Percentiles rank a stretch among this genome's conserved stretches.
Evolutionary conservation across 1,140 invertebrate genomes (phyloP).

Genomic region (Andricus grossulariae): DNA sequence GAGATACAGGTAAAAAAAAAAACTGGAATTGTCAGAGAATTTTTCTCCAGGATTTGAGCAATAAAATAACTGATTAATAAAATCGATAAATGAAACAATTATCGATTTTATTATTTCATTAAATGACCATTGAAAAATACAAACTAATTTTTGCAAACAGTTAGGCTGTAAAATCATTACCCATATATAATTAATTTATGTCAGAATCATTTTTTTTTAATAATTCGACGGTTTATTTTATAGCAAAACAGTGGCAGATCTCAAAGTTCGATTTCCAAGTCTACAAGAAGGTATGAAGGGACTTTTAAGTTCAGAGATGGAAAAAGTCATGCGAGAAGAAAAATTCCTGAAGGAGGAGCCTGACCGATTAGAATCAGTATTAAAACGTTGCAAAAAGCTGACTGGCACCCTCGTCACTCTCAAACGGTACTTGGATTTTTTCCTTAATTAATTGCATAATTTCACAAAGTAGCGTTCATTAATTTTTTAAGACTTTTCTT

Average conservation of each 20-base stretch:
- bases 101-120: too few species aligned
- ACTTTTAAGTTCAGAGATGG: slow-evolving; percentile 94
- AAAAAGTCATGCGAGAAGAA: slow-evolving; percentile 94
- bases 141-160: too few species aligned
- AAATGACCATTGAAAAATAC: too few species aligned
- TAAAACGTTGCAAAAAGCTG: slow-evolving; percentile 95
- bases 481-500: too few species aligned
- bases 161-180: too few species aligned
- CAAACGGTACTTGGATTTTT: slow-evolving; percentile 85
- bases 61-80: too few species aligned
- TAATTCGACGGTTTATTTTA: slow-evolving; percentile 46
- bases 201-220: not conserved
- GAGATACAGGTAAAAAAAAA: too few species aligned
- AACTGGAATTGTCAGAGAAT: too few species aligned
- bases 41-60: too few species aligned
- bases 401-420: slow-evolving; percentile 96
- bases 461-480: too few species aligned
- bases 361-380: slow-evolving; percentile 90
- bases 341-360: slow-evolving; percentile 98
- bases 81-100: too few species aligned
- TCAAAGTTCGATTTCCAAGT: slow-evolving; percentile 93
- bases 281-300: slow-evolving; percentile 93
- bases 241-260: slow-evolving; percentile 95
- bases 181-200: too few species aligned
- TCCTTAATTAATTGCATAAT: not conserved